A percentile compares a stretch with the other conserved stretches of the same genome.
phyloP scores from a whole-genome alignment of 1,140 invertebrate genomes.

The Drosophila asahinai region DNA sequence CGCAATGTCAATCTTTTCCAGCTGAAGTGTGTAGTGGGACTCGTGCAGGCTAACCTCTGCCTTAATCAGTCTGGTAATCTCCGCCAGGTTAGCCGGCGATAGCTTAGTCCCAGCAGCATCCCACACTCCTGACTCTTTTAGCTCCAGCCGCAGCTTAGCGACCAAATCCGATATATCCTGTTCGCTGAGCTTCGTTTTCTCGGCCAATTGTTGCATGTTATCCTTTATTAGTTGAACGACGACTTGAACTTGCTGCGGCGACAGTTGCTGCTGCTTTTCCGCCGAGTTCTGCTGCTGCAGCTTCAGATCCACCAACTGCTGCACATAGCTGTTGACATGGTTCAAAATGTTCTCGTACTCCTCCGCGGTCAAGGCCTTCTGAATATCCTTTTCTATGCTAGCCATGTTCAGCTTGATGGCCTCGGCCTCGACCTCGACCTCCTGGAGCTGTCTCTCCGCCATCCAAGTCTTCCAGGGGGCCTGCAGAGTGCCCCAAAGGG shows the following conservation, averaged over 20 bases:
- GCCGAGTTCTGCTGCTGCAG: slow-evolving; percentile 54
- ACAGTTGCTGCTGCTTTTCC: slow-evolving; percentile 42
- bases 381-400: slow-evolving; percentile 59
- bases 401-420: slow-evolving; percentile 53
- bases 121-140: slow-evolving; percentile 52
- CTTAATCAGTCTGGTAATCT: slow-evolving; percentile 80
- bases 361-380: slow-evolving; percentile 68
- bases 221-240: slow-evolving; percentile 68
- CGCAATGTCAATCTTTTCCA: slow-evolving; percentile 73
- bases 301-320: slow-evolving; percentile 73
- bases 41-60: slow-evolving; percentile 62
- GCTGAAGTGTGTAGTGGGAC: slow-evolving; percentile 74
- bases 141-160: slow-evolving; percentile 43
- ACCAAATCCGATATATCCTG: slow-evolving; percentile 54
- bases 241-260: slow-evolving; percentile 58
- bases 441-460: neutral
- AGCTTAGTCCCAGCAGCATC: slow-evolving; percentile 41
- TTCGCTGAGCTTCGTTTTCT: slow-evolving; percentile 46
- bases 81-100: slow-evolving; percentile 78
- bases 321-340: slow-evolving; percentile 81
- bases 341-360: slow-evolving; percentile 83
- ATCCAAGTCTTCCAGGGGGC: slow-evolving; percentile 15
- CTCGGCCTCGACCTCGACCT: slow-evolving; percentile 20
- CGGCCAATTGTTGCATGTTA: slow-evolving; percentile 49
- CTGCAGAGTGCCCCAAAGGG: slow-evolving; percentile 48